Percentiles rank a stretch among this genome's conserved stretches.
Evolutionary conservation across 2,888 invertebrate genomes (phyloP).

Genomic region (Sphaerophoria rueppellii): DNA sequence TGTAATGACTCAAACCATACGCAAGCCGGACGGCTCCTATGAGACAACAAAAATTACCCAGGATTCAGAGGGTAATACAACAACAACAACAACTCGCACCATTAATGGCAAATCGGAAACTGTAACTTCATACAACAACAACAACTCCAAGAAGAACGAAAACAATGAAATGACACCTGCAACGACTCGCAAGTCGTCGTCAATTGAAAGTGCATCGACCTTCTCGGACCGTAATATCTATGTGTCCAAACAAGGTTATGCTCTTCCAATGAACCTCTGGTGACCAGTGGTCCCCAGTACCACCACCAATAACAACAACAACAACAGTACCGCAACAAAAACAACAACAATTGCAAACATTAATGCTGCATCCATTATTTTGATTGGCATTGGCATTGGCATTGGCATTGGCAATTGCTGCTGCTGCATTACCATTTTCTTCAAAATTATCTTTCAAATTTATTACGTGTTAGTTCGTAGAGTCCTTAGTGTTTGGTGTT

Average conservation of each 20-base stretch:
- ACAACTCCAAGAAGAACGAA: constrained; percentile 33
- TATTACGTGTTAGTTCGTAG: constrained; percentile 80
- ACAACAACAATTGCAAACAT: constrained; percentile 75
- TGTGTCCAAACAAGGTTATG: constrained; percentile 82
- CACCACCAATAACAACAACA: constrained; percentile 53
- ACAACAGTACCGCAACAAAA: constrained; percentile 71
- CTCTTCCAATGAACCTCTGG: constrained; percentile 82
- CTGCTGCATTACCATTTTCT: constrained; percentile 66
- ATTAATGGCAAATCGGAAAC: constrained; percentile 80
- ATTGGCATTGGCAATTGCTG: constrained; percentile 74
- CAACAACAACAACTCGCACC: constrained; percentile 83
- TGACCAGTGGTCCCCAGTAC: constrained; percentile 81
- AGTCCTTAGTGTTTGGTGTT: constrained; percentile 81
- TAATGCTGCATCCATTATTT: constrained; percentile 72
- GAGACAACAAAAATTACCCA: constrained; percentile 84
- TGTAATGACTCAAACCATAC: constrained; percentile 83
- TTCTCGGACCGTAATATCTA: constrained; percentile 79
- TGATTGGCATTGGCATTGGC: no score
- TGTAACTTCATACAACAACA: constrained; percentile 75
- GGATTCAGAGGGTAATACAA: constrained; percentile 85
- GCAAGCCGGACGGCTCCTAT: constrained; percentile 84
- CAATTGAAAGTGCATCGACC: constrained; percentile 46
- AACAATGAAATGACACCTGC: neutral
- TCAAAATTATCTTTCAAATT: constrained; percentile 79
- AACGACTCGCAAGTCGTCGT: constrained; percentile 2